A percentile compares a stretch with the other conserved stretches of the same genome.
Evolutionary conservation across 2,797 vertebrate genomes (phyloP).

Genomic region (Anas bahamensis): DNA sequence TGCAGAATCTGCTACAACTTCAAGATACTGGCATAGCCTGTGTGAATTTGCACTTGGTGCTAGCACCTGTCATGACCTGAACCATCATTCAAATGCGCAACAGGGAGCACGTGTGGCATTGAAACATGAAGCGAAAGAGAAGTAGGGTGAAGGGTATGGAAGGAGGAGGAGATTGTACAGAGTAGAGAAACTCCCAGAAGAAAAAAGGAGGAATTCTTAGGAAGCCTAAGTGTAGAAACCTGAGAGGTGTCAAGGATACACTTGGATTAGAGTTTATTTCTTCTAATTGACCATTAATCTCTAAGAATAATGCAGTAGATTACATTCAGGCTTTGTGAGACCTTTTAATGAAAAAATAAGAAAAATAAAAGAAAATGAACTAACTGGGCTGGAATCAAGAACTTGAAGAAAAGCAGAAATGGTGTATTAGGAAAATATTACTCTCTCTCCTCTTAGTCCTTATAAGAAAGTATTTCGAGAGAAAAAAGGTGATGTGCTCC

Average conservation of each 20-base stretch:
- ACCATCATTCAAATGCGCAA: neutral
- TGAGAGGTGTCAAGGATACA: neutral
- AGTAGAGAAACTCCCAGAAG: neutral
- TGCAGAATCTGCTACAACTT: neutral
- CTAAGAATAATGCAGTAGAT: neutral
- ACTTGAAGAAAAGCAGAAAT: neutral
- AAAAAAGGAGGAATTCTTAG: neutral
- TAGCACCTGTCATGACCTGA: neutral
- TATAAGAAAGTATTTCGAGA: neutral
- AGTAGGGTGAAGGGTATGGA: neutral
- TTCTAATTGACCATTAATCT: neutral
- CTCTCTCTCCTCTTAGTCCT: neutral
- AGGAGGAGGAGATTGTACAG: neutral
- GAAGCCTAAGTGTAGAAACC: neutral
- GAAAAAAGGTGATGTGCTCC: neutral
- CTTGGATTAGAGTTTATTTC: neutral
- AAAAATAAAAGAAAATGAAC: neutral
- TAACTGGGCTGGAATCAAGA: neutral
- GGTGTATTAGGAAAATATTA: neutral
- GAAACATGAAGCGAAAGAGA: neutral
- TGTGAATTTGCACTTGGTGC: neutral
- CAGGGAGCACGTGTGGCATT: neutral
- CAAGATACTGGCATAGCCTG: neutral
- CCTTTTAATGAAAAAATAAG: neutral
- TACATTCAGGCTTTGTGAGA: neutral